A percentile compares a stretch with the other conserved stretches of the same genome.
Evolutionary conservation across 2,113 vertebrate species (phyloP).

Genomic region (Empidonax alnorum): DNA sequence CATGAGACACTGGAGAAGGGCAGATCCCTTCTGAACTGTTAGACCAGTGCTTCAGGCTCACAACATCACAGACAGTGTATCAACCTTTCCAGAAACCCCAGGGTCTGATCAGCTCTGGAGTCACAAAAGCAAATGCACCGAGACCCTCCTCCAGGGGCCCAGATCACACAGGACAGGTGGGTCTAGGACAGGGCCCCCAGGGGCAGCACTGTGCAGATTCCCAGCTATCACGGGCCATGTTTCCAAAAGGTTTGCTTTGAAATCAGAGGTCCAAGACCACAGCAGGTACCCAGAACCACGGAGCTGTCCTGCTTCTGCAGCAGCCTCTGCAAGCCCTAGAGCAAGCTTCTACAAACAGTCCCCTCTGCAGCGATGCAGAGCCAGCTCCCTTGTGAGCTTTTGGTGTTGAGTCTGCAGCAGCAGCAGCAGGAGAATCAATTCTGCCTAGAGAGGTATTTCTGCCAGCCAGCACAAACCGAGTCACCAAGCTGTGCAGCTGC

Average conservation of each 20-base stretch:
- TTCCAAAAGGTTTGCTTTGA: neutral
- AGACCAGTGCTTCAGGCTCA: neutral
- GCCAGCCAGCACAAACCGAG: rapidly evolving
- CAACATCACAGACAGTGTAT: neutral
- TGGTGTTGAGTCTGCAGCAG: neutral
- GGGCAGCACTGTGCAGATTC: neutral
- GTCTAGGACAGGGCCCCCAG: neutral
- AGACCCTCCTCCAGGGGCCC: neutral
- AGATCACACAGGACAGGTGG: neutral
- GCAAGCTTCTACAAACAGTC: neutral
- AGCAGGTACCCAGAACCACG: neutral
- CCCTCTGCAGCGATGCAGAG: neutral
- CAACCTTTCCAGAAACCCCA: neutral
- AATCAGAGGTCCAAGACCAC: neutral
- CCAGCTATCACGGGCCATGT: neutral
- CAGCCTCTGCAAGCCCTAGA: neutral
- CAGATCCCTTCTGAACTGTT: neutral
- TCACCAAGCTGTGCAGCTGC: neutral
- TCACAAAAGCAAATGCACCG: neutral
- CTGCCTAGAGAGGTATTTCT: neutral
- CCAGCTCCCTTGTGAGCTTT: neutral
- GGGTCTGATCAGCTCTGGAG: neutral
- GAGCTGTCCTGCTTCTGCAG: neutral
- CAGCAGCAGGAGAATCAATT: neutral
- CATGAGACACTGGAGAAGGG: neutral